These are phyloP conservation scores for Platichthys flesus DNA, from an alignment of 2,113 vertebrate genomes.

Conservation along the genomic window DNA sequence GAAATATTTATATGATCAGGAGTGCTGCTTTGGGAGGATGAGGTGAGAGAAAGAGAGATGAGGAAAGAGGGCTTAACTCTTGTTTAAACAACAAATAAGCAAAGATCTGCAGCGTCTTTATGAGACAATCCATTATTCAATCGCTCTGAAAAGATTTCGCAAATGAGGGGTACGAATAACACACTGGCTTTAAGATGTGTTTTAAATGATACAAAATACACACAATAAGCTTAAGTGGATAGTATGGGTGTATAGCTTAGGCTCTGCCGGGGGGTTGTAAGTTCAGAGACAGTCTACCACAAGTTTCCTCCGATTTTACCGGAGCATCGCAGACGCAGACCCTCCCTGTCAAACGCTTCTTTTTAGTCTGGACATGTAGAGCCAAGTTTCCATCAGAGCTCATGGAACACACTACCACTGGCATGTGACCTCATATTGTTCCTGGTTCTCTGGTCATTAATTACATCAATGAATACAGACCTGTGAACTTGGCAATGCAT, in stretches of 20 bases:
- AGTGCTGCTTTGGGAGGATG: slow-evolving; percentile 45
- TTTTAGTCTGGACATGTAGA: no score
- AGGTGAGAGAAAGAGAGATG: slow-evolving; percentile 15
- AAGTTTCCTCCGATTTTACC: not conserved
- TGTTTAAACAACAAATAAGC: slow-evolving; percentile 35
- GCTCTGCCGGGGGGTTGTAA: not conserved
- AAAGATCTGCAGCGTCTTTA: not conserved
- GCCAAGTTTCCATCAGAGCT: no score
- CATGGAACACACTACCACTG: no score
- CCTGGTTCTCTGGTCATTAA: no score
- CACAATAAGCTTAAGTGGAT: no score
- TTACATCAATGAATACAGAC: no score
- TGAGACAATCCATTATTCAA: slow-evolving; percentile 5
- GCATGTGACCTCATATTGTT: no score
- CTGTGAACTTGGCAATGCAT: not conserved
- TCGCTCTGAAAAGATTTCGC: not conserved
- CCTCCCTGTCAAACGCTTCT: not conserved
- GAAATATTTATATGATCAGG: slow-evolving; percentile 70
- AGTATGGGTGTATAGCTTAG: not conserved
- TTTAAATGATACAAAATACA: not conserved
- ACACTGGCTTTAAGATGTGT: not conserved
- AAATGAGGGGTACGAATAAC: not conserved
- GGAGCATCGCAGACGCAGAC: not conserved
- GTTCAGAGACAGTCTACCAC: not conserved
- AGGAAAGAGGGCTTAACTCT: slow-evolving; percentile 14